Evolutionary conservation across 2,113 vertebrate species (phyloP).

Genomic region (Lagenorhynchus albirostris): DNA sequence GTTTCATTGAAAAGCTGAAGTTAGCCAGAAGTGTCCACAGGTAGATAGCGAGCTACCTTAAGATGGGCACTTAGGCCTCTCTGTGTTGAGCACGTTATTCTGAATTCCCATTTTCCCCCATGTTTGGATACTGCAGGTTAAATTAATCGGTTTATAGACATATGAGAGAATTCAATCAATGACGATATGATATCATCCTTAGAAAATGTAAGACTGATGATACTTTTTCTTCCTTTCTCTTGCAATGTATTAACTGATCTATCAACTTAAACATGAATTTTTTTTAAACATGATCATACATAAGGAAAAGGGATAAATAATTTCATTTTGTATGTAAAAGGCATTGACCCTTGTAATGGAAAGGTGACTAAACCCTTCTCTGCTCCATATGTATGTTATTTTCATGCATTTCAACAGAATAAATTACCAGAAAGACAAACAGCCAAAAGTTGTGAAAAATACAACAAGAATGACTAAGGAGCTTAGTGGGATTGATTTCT

Average conservation of each 20-base stretch:
- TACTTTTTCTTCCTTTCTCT: slow-evolving; percentile 13
- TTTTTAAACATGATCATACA: neutral
- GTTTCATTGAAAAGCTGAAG: neutral
- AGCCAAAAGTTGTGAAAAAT: slow-evolving; percentile 49
- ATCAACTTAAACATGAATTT: slow-evolving; percentile 49
- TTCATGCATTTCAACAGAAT: slow-evolving; percentile 33
- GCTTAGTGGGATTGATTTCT: slow-evolving; percentile 67
- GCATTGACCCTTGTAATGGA: neutral
- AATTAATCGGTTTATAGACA: neutral
- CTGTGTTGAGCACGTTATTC: neutral
- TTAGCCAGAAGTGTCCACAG: neutral
- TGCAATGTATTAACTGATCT: slow-evolving; percentile 20
- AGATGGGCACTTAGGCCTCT: neutral
- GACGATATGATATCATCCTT: neutral
- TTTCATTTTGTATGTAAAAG: slow-evolving; percentile 22
- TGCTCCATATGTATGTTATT: neutral
- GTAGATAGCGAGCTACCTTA: neutral
- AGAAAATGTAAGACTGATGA: slow-evolving; percentile 14
- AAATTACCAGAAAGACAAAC: slow-evolving; percentile 48
- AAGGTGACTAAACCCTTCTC: neutral
- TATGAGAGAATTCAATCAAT: neutral
- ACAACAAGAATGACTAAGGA: slow-evolving; percentile 58
- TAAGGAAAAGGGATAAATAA: slow-evolving; percentile 8
- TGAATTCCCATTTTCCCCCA: neutral
- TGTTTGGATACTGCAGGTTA: neutral